Conservation (phyloP, 2,888 invertebrate species). For the Urechis unicinctus region DNA sequence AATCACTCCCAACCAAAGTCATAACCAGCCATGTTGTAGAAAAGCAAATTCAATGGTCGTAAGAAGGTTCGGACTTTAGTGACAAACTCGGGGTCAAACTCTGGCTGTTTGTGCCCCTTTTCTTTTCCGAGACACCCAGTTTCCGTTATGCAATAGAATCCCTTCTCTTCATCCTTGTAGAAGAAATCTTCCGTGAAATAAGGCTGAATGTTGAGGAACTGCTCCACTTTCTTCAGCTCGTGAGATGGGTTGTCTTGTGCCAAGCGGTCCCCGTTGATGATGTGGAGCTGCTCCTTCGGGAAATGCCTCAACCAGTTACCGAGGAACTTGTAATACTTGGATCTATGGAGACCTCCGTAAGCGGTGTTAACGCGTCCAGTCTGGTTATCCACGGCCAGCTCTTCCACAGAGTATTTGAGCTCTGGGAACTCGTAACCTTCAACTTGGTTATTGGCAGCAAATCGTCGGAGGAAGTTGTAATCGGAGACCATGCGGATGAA, state of each 20-base stretch:
- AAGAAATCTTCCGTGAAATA: constrained; percentile 64
- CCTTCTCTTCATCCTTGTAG: constrained; percentile 93
- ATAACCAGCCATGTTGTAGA: too few relatives aligned
- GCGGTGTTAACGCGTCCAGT: constrained; percentile 2
- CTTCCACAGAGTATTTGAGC: too few relatives aligned
- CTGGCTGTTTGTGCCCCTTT: constrained; percentile 79
- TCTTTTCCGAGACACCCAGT: constrained; percentile 81
- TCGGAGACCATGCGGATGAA: constrained; percentile 93
- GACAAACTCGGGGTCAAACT: constrained; percentile 75
- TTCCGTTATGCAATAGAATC: constrained; percentile 77
- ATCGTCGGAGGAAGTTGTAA: constrained; percentile 75
- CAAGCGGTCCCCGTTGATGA: constrained; percentile 65
- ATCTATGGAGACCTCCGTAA: constrained; percentile 35
- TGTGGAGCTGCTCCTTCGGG: constrained; percentile 80
- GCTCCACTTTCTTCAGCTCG: constrained; percentile 40
- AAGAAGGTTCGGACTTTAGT: too few relatives aligned
- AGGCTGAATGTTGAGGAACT: constrained; percentile 37
- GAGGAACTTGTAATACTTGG: constrained; percentile 62
- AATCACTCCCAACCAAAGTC: too few relatives aligned
- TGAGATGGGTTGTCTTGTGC: constrained; percentile 35
- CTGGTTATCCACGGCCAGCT: too few relatives aligned
- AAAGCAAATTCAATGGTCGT: too few relatives aligned
- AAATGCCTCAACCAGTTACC: constrained; percentile 88
- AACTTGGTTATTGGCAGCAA: too few relatives aligned
- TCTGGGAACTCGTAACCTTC: constrained; percentile 19